Percentiles rank a stretch among this genome's conserved stretches.
Conservation (phyloP, 53 echinoderm and acorn worm genomes). For the Patiria pectinifera region DNA sequence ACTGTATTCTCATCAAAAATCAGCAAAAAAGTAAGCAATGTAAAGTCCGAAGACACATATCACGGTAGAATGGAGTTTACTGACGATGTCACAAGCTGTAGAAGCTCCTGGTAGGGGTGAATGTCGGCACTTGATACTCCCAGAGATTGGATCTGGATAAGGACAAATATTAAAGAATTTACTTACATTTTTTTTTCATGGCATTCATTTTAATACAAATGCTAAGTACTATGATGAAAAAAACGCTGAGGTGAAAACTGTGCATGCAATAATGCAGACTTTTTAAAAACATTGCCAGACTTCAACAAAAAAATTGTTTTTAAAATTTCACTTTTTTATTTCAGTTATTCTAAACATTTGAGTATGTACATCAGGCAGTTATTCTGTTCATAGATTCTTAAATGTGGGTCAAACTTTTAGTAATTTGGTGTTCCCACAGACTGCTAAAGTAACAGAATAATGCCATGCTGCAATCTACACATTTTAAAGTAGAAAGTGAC, state of each 20-base stretch:
- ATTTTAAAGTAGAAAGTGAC: too few relatives aligned
- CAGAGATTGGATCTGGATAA: constrained; percentile 73
- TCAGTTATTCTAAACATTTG: too few relatives aligned
- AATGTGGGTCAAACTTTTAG: too few relatives aligned
- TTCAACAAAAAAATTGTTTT: too few relatives aligned
- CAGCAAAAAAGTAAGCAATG: background rate
- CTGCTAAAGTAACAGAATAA: too few relatives aligned
- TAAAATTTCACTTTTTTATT: too few relatives aligned
- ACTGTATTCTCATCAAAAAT: background rate
- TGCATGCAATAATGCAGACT: background rate
- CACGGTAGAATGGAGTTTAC: constrained; percentile 58
- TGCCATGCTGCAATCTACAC: too few relatives aligned
- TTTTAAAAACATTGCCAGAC: background rate
- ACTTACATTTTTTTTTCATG: background rate
- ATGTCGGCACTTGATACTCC: constrained; percentile 70
- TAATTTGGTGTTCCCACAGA: too few relatives aligned
- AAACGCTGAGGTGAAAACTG: background rate
- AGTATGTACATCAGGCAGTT: too few relatives aligned
- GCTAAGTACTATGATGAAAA: background rate
- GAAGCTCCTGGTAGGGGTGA: constrained; percentile 69
- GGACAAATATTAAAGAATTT: background rate
- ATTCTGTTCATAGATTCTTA: too few relatives aligned
- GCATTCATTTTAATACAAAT: background rate
- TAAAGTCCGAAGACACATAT: background rate
- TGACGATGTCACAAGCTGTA: constrained; percentile 70